Percentiles rank a stretch among this genome's conserved stretches.
Evolutionary conservation across 2,113 vertebrate genomes (phyloP).

Genomic region (Micronycteris hirsuta): DNA sequence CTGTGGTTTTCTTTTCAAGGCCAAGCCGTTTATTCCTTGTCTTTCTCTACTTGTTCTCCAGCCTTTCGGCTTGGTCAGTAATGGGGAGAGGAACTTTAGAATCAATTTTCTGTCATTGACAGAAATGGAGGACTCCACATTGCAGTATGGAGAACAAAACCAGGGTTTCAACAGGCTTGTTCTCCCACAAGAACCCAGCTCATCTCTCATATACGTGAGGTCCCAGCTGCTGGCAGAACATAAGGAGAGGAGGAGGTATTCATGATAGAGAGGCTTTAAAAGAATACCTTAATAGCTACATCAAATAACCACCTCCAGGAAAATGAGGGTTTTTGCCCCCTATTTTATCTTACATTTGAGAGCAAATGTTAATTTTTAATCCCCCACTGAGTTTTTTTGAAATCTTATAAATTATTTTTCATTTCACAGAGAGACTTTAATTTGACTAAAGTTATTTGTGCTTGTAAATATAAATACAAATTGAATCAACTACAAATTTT

Average conservation of each 20-base stretch:
- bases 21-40: not conserved
- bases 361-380: slow-evolving; percentile 16
- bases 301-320: not conserved
- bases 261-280: not conserved
- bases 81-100: not conserved
- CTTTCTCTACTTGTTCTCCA: not conserved
- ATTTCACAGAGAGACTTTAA: not conserved
- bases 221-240: not conserved
- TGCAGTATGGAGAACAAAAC: not conserved
- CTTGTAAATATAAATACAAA: not conserved
- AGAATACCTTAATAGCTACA: not conserved
- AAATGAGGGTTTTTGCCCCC: not conserved
- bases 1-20: slow-evolving; percentile 8
- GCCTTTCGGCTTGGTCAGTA: not conserved
- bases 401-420: not conserved
- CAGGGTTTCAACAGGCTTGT: not conserved
- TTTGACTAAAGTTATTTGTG: not conserved
- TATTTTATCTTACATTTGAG: not conserved
- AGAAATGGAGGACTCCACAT: not conserved
- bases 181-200: not conserved
- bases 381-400: not conserved
- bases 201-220: not conserved
- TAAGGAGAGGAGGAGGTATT: not conserved
- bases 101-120: not conserved
- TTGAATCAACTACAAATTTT: not conserved